Evolutionary conservation across 2,113 vertebrate genomes (phyloP), one percentile per base, ranked within the genome.

Genomic region (Elephas maximus): DNA sequence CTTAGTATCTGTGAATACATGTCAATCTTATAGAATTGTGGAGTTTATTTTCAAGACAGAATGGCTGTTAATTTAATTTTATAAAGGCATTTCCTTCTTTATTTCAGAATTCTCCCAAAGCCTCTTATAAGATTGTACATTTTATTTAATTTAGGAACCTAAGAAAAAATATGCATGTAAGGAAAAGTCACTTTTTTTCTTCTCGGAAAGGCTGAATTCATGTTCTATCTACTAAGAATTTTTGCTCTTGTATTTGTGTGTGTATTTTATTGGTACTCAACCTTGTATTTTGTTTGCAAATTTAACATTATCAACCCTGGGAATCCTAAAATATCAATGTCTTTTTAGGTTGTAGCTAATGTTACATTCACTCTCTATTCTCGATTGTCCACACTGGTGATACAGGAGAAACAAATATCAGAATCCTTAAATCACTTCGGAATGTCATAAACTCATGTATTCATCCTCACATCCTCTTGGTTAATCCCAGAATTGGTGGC

Each of bases 21-120:
- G 97, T 98, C 98, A 97, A 80, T 96, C 98, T 98, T 98, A 97
- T 95, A 98, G 94, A 98, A 80, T 94, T 93, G 51, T 96, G 90
- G 91, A 18, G 85, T 93, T 98, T 97, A 89, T 98, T 97, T 97
- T 91, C 63, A 91, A 97, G 80, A 97, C 23, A 96, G 73, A 98
- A 97, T 93, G 76, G 20, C 51, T 95, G 63, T 94, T 94, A 63
- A 8, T 78, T 97, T 91, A 91, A 91, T 90, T 97, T 98, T 97
- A 77, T 83, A 94, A 96, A 97, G 94, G n/a, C 0, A 1, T 87
- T 94, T 63, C 44, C 73, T 91, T 89, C 92, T 97, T 97, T 96
- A 77, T 33, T 89, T 92, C 88, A 95, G 89, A 98, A 81, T 96
- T 97, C 2, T 89, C 20, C 67, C 94, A 88, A 95, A 95, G 89